Conservation (phyloP, 2,888 invertebrate genomes). For the Dione vanillae region DNA sequence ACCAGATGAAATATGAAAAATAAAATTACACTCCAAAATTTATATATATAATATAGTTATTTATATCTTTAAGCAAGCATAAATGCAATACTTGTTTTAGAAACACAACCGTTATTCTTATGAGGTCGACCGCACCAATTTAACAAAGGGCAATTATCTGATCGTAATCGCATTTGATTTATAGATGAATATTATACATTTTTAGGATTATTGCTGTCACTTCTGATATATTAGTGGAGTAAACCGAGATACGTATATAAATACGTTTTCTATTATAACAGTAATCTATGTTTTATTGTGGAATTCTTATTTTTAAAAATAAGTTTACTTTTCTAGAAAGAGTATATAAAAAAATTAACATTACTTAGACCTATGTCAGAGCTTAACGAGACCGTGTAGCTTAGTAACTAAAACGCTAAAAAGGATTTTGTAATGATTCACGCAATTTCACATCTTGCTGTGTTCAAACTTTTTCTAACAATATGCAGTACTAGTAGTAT, state of each 20-base stretch:
- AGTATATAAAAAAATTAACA: no score
- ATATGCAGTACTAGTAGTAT: no score
- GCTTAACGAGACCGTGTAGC: no score
- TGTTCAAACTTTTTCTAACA: no score
- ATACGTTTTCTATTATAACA: not conserved
- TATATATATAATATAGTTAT: not conserved
- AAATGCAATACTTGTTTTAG: slow-evolving; percentile 30
- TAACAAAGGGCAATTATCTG: slow-evolving; percentile 50
- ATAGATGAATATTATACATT: slow-evolving; percentile 48
- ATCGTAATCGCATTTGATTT: slow-evolving; percentile 48
- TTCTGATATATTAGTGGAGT: slow-evolving; percentile 43
- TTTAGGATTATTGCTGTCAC: slow-evolving; percentile 46
- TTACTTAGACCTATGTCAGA: no score
- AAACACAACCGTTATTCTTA: slow-evolving; percentile 39
- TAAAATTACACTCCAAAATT: no score
- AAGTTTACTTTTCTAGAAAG: no score
- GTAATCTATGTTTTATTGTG: slow-evolving; percentile 7
- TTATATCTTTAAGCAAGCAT: slow-evolving; percentile 18
- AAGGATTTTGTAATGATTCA: no score
- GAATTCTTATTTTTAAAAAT: no score
- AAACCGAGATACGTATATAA: slow-evolving; percentile 30
- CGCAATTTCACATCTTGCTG: no score
- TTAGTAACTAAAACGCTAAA: no score
- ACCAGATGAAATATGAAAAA: no score
- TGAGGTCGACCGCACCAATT: slow-evolving; percentile 42